These are phyloP conservation scores for Synanthedon vespiformis DNA, from an alignment of 2,888 invertebrate genomes.

Conservation along the genomic window DNA sequence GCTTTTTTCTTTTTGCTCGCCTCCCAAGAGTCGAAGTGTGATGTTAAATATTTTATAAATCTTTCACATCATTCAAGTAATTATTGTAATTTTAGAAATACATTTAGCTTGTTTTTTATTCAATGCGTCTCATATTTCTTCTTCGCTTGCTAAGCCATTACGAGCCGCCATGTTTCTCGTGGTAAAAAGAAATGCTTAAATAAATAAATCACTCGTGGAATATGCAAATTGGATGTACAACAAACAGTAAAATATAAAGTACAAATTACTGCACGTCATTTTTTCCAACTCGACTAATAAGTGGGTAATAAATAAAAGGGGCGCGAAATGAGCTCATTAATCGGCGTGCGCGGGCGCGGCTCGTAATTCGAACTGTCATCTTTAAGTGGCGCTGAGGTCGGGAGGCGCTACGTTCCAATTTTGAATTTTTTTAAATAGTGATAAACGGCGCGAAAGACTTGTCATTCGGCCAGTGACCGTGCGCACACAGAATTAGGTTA, in stretches of 20 bases:
- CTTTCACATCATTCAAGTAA: no score
- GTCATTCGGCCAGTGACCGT: conserved; percentile 12
- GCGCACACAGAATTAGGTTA: conserved; percentile 20
- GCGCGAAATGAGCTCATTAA: conserved; percentile 59
- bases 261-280: conserved; percentile 21
- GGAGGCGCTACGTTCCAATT: conserved; percentile 14
- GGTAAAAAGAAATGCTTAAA: neutral
- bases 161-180: conserved; percentile 7
- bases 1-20: no score
- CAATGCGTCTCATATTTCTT: neutral
- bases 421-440: conserved; percentile 23
- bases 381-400: conserved; percentile 34
- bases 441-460: conserved; percentile 20
- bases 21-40: no score
- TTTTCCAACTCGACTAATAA: conserved; percentile 35
- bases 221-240: neutral
- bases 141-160: conserved; percentile 8
- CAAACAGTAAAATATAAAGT: conserved; percentile 17
- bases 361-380: conserved; percentile 51
- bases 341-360: conserved; percentile 31
- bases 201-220: neutral
- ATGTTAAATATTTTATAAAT: no score
- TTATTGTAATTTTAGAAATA: conserved; percentile 4
- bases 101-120: neutral
- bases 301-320: conserved; percentile 45